These are phyloP conservation scores for Parasteatoda tepidariorum DNA, from an alignment of 1,140 invertebrate genomes.

Conservation along the genomic window DNA sequence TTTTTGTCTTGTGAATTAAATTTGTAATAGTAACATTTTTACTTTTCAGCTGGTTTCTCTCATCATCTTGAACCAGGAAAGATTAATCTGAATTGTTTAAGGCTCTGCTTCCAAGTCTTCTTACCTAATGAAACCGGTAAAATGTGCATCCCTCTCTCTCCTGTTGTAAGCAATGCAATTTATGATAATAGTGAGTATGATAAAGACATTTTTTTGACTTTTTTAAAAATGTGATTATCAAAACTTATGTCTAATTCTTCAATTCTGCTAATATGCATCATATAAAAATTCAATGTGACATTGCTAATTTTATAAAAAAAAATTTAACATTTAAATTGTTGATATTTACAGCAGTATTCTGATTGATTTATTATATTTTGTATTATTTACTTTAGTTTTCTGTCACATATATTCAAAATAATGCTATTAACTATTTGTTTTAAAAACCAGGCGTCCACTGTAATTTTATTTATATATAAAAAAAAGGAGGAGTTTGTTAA, in stretches of 20 bases:
- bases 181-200: conserved; percentile 87
- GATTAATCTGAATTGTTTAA: conserved; percentile 93
- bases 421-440: too few relatives aligned
- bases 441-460: too few relatives aligned
- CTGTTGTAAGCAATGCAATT: conserved; percentile 91
- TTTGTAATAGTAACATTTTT: background rate
- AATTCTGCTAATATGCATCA: background rate
- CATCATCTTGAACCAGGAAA: conserved; percentile 84
- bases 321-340: too few relatives aligned
- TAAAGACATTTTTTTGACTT: background rate
- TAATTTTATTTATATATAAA: too few relatives aligned
- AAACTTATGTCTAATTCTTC: too few relatives aligned
- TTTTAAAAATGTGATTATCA: background rate
- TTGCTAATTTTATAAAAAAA: too few relatives aligned
- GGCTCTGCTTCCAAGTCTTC: conserved; percentile 96
- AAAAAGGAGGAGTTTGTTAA: too few relatives aligned
- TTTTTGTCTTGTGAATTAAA: background rate
- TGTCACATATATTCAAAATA: too few relatives aligned
- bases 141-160: conserved; percentile 81
- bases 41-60: conserved; percentile 83
- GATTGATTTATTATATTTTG: too few relatives aligned
- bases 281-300: background rate
- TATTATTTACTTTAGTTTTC: too few relatives aligned
- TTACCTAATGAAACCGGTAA: conserved; percentile 79
- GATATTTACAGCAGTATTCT: too few relatives aligned